Conservation (phyloP, 2,888 invertebrate genomes). For the Catonia carolina region DNA sequence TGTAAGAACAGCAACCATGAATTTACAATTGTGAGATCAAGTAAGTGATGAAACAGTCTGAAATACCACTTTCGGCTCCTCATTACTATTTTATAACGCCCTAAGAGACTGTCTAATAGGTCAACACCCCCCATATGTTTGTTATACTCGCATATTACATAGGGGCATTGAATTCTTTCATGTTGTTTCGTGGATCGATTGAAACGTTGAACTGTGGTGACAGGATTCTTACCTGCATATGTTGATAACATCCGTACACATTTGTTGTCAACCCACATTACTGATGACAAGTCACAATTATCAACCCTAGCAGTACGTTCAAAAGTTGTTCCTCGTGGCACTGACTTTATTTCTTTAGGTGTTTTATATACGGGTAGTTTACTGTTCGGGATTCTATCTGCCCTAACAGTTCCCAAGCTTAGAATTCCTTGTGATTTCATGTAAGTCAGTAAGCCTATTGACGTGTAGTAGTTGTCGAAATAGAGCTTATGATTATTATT, state of each 20-base stretch:
- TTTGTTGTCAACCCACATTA: conserved; percentile 21
- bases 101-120: conserved; percentile 28
- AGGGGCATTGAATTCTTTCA: conserved; percentile 18
- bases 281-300: no score
- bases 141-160: conserved; percentile 22
- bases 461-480: conserved; percentile 28
- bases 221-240: conserved; percentile 21
- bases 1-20: conserved; percentile 29
- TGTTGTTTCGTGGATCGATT: conserved; percentile 9
- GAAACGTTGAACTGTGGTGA: conserved; percentile 19
- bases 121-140: conserved; percentile 29
- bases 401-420: conserved; percentile 2
- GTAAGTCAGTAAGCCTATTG: conserved; percentile 16
- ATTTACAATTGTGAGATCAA: conserved; percentile 29
- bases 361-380: conserved; percentile 7
- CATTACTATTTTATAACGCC: conserved; percentile 29
- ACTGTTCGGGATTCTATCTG: conserved; percentile 2
- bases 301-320: no score
- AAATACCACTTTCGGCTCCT: conserved; percentile 32
- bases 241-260: conserved; percentile 20
- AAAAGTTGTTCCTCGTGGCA: no score
- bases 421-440: conserved; percentile 1
- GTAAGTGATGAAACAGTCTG: conserved; percentile 30
- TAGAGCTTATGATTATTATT: conserved; percentile 19
- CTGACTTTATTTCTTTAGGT: no score